A percentile compares a stretch with the other conserved stretches of the same genome.
Evolutionary conservation across 2,113 vertebrate genomes (phyloP).

Genomic region (Holacanthus passer): DNA sequence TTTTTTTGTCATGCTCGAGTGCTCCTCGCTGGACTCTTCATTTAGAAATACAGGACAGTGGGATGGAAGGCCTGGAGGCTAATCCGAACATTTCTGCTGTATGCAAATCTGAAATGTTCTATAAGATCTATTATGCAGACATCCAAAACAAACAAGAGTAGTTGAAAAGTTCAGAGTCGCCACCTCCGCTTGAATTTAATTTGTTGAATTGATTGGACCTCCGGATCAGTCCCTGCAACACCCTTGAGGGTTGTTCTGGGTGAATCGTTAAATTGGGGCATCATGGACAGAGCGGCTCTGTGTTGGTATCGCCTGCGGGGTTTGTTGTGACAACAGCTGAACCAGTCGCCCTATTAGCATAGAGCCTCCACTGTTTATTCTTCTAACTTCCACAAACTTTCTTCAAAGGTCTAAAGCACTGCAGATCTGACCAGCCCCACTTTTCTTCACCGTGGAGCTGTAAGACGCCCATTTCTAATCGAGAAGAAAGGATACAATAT

Average conservation of each 20-base stretch:
- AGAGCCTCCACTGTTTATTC: slow-evolving; percentile 34
- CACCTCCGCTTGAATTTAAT: slow-evolving; percentile 67
- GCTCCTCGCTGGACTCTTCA: slow-evolving; percentile 12
- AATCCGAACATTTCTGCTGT: slow-evolving; percentile 24
- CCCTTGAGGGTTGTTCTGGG: slow-evolving; percentile 61
- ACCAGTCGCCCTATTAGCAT: slow-evolving; percentile 50
- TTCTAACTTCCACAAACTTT: slow-evolving; percentile 39
- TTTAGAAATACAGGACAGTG: slow-evolving; percentile 22
- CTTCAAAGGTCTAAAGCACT: slow-evolving; percentile 1
- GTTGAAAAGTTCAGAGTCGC: slow-evolving; percentile 62
- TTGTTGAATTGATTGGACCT: slow-evolving; percentile 74
- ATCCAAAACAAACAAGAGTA: slow-evolving; percentile 35
- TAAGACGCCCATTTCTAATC: slow-evolving; percentile 15
- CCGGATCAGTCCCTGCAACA: slow-evolving; percentile 42
- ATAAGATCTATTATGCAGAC: slow-evolving; percentile 20
- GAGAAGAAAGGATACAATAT: slow-evolving; percentile 53
- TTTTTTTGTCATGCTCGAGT: background rate
- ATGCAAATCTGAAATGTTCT: slow-evolving; percentile 37
- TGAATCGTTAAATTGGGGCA: slow-evolving; percentile 52
- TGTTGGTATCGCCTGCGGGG: slow-evolving; percentile 33
- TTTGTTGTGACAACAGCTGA: slow-evolving; percentile 52
- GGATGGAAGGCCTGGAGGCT: slow-evolving; percentile 8
- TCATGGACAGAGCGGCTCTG: slow-evolving; percentile 51
- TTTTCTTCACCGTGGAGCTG: background rate
- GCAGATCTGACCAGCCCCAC: background rate